phyloP scores from a whole-genome alignment of 2,888 invertebrate genomes.

The Bugula neritina region DNA sequence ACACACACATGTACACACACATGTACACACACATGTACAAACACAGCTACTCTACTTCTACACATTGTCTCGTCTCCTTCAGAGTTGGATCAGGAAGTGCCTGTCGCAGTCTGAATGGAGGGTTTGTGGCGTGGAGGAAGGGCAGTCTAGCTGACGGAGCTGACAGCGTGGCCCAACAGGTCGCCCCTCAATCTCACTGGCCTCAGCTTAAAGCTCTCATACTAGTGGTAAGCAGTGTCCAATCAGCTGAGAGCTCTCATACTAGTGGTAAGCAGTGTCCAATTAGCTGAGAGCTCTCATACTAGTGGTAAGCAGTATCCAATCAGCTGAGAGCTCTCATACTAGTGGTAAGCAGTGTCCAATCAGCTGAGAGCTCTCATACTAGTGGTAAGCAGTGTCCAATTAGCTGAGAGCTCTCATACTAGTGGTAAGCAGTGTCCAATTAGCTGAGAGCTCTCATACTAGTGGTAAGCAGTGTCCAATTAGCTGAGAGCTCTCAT shows the following conservation, averaged over 20 bases:
- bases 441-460: conserved; percentile 79
- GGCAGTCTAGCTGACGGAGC: conserved; percentile 41
- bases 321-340: conserved; percentile 79
- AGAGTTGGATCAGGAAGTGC: conserved; percentile 80
- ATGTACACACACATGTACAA: too few relatives aligned
- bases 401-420: conserved; percentile 79
- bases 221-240: conserved; percentile 69
- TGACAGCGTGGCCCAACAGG: conserved; percentile 50
- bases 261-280: conserved; percentile 64
- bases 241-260: conserved; percentile 79
- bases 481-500: conserved; percentile 79
- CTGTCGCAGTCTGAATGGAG: conserved; percentile 86
- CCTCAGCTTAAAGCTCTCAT: conserved; percentile 81
- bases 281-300: conserved; percentile 76
- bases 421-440: conserved; percentile 69
- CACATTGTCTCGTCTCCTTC: not conserved
- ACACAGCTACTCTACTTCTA: too few relatives aligned
- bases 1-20: too few relatives aligned
- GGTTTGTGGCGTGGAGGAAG: conserved; percentile 87
- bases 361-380: conserved; percentile 79
- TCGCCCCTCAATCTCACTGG: conserved; percentile 75
- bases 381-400: conserved; percentile 69
- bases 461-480: conserved; percentile 69
- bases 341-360: conserved; percentile 69
- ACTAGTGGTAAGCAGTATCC: conserved; percentile 69